Conservation (phyloP, 2,797 vertebrate species). For the Micrastur ruficollis region DNA sequence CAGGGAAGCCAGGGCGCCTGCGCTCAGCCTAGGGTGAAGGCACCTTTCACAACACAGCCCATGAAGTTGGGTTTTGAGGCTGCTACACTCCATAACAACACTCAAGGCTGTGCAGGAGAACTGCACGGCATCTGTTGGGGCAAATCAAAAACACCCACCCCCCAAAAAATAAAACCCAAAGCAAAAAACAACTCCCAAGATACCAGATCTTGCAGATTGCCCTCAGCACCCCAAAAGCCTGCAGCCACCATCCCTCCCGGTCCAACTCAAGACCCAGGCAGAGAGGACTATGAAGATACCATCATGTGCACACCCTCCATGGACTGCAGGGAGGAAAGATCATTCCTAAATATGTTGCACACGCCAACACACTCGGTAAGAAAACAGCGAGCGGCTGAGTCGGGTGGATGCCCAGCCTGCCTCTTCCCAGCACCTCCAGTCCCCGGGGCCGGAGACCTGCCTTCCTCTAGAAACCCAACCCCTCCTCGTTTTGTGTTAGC, state of each 20-base stretch:
- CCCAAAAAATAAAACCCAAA: not conserved
- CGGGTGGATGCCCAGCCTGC: not conserved
- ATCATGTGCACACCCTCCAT: fast-evolving
- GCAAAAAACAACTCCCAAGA: not conserved
- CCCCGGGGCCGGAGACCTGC: not conserved
- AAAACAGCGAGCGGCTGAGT: not conserved
- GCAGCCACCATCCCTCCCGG: fast-evolving
- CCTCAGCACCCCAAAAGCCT: not conserved
- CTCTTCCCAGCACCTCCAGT: not conserved
- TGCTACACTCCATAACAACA: fast-evolving
- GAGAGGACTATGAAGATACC: not conserved
- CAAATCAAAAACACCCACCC: fast-evolving
- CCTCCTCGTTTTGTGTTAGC: fast-evolving
- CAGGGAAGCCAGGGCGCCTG: not conserved
- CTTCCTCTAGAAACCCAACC: not conserved
- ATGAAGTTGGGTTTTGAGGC: not conserved
- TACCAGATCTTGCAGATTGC: not conserved
- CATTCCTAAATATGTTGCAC: fast-evolving
- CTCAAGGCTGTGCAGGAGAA: not conserved
- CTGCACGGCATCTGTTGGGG: fast-evolving
- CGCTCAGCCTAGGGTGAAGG: not conserved
- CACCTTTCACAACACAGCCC: not conserved
- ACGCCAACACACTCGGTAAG: not conserved
- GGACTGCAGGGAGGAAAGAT: not conserved
- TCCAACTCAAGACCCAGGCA: not conserved